Evolutionary conservation across 1,140 invertebrate genomes (phyloP).

Genomic region (Pantala flavescens): DNA sequence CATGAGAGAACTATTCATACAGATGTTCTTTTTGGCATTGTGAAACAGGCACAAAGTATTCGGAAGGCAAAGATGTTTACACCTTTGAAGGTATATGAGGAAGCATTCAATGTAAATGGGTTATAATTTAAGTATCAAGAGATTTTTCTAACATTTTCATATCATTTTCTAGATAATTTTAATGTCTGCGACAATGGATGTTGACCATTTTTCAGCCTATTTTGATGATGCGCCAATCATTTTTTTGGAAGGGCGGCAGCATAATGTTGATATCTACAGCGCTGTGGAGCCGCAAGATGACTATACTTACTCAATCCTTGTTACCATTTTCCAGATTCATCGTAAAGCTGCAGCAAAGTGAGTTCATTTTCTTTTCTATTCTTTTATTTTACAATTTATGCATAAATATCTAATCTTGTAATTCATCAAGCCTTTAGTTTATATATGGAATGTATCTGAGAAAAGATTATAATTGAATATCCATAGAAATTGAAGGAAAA

Average conservation of each 20-base stretch:
- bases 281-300: constrained; percentile 66
- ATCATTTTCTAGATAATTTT: constrained; percentile 53
- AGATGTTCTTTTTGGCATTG: constrained; percentile 80
- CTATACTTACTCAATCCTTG: constrained; percentile 68
- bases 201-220: constrained; percentile 83
- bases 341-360: constrained; percentile 66
- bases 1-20: constrained; percentile 95
- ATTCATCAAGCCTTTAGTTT: no score
- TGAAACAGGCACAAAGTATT: constrained; percentile 64
- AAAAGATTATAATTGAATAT: no score
- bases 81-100: constrained; percentile 48
- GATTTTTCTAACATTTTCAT: background rate
- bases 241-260: constrained; percentile 82
- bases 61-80: constrained; percentile 47
- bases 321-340: constrained; percentile 88
- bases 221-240: constrained; percentile 77
- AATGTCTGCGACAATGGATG: constrained; percentile 94
- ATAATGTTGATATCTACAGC: constrained; percentile 72
- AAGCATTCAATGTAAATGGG: background rate
- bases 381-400: no score
- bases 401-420: no score
- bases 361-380: no score
- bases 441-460: no score
- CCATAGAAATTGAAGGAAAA: no score
- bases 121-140: no score